A percentile compares a stretch with the other conserved stretches of the same genome.
Conservation (phyloP, 2,797 vertebrate genomes). For the Anas bahamensis region DNA sequence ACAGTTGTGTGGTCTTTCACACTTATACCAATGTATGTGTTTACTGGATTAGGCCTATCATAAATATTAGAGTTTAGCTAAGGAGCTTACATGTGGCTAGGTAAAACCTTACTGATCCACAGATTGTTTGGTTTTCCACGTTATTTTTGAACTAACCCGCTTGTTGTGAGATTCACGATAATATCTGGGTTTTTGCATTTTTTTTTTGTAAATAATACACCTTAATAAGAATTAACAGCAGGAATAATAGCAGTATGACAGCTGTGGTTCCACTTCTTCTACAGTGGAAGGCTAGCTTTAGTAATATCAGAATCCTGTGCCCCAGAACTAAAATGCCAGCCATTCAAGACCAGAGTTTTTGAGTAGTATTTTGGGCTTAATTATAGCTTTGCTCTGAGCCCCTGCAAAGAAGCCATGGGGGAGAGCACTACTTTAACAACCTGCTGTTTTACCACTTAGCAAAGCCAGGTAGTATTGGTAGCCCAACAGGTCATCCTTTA, state of each 20-base stretch:
- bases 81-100: slow-evolving; percentile 32
- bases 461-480: background rate
- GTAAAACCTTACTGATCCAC: slow-evolving; percentile 11
- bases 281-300: background rate
- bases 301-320: background rate
- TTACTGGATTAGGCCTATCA: slow-evolving; percentile 41
- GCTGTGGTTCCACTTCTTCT: background rate
- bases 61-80: slow-evolving; percentile 26
- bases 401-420: background rate
- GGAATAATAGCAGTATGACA: background rate
- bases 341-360: background rate
- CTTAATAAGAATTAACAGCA: background rate
- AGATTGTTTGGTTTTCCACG: background rate
- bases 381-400: background rate
- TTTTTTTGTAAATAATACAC: background rate
- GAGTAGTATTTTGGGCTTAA: background rate
- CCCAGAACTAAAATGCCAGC: background rate
- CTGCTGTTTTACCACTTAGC: background rate
- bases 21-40: slow-evolving; percentile 29
- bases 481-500: background rate
- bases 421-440: background rate
- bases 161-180: background rate
- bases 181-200: background rate
- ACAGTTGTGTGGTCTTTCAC: slow-evolving; percentile 37
- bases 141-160: background rate